Evolutionary conservation across 2,888 invertebrate species (phyloP).

Genomic region (Pheosia tremula): DNA sequence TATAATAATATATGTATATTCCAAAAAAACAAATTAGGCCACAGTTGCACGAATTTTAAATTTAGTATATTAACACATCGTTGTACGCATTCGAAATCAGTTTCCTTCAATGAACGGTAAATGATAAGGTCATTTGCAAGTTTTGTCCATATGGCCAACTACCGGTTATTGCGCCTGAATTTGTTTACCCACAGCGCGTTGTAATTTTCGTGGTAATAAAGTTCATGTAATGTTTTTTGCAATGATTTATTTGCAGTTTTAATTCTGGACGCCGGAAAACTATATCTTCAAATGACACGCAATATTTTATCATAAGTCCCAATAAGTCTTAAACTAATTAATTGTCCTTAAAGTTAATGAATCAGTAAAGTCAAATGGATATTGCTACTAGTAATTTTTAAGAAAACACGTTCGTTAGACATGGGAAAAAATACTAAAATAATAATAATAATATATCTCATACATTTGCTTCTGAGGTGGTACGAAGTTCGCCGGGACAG

Average conservation of each 20-base stretch:
- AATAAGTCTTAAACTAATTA: not conserved
- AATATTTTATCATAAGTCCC: not conserved
- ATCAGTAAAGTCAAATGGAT: no score
- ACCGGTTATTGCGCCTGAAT: conserved; percentile 22
- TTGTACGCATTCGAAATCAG: conserved; percentile 12
- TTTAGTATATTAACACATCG: conserved; percentile 10
- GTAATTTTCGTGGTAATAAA: conserved; percentile 2
- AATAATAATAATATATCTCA: no score
- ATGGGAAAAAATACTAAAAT: no score
- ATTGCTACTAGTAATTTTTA: no score
- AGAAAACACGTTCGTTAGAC: no score
- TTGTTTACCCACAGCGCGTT: not conserved
- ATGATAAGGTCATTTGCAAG: conserved; percentile 31
- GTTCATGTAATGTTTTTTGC: not conserved
- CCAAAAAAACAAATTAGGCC: conserved; percentile 6
- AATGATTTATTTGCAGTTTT: conserved; percentile 4
- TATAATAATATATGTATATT: not conserved
- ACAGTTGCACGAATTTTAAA: not conserved
- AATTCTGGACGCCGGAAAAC: not conserved
- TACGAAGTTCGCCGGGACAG: no score
- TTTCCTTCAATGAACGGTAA: conserved; percentile 28
- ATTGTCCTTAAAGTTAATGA: no score
- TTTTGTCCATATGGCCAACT: conserved; percentile 16
- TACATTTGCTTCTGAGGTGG: no score
- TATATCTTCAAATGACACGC: not conserved